These are phyloP conservation scores for Cyanistes caeruleus DNA, from an alignment of 2,113 vertebrate species.

Conservation along the genomic window DNA sequence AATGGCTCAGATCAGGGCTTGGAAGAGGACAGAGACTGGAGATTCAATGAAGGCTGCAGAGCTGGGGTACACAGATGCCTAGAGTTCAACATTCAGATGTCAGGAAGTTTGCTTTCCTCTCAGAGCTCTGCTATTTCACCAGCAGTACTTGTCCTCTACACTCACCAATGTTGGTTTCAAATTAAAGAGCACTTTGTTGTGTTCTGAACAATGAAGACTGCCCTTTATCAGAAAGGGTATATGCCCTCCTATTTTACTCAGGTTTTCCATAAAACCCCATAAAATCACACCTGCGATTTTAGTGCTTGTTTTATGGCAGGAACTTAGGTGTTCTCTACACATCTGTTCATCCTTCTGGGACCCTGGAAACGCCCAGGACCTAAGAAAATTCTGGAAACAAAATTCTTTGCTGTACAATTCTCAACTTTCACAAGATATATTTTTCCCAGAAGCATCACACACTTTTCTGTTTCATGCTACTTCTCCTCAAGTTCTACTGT, in stretches of 20 bases:
- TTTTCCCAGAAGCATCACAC: background rate
- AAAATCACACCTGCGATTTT: background rate
- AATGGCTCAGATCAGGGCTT: background rate
- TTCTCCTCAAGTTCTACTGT: background rate
- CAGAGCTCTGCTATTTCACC: background rate
- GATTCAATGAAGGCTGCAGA: background rate
- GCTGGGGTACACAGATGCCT: background rate
- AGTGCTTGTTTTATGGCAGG: background rate
- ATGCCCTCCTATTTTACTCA: background rate
- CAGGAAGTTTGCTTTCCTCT: background rate
- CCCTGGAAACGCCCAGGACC: background rate
- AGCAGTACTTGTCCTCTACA: background rate
- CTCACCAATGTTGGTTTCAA: background rate
- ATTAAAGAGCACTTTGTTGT: background rate
- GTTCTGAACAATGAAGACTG: background rate
- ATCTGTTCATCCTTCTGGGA: background rate
- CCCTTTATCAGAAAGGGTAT: background rate
- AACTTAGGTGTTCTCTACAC: background rate
- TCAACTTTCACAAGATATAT: background rate
- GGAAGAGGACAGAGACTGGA: background rate
- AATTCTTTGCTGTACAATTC: background rate
- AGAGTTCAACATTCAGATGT: background rate
- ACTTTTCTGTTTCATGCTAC: background rate
- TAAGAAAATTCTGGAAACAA: background rate
- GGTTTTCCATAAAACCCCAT: background rate